Evolutionary conservation across 2,797 vertebrate species (phyloP), one percentile per base, ranked within the genome.

Genomic region (Macropodus opercularis): DNA sequence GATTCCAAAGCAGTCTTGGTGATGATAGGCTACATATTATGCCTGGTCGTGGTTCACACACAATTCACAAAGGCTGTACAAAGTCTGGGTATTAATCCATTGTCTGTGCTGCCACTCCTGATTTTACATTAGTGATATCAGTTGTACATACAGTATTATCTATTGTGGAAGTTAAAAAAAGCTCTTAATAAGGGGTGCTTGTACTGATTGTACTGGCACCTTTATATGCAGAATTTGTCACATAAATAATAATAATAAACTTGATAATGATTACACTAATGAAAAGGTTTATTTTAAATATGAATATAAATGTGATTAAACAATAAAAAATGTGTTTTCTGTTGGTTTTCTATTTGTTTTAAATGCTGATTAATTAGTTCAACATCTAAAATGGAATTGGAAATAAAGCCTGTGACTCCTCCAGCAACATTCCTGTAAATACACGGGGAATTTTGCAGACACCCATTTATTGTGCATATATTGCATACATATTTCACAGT

Each of bases 101-200:
- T 71, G 54, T 73, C 35, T 34, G 18, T 14, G 22, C 61, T 60
- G 69, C 49, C 69, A 63, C 49, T 38, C 34, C 50, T 41, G 35
- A 62, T 54, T 62, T 44, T 21, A 40, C 44, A 42, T 58, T 14
- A 24, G 48, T 73, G 53, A 49, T 22, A 6, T 2, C n/a, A 13
- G 18, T 35, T 56, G 51, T 19, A 3, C 8, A 18, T 12, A 34
- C 18, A 38, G 31, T 42, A 49, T 14, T 46, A 21, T 57, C 51
- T 61, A 48, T 40, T 42, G 46, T 47, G n/a, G 6, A 40, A 32
- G 9, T n/a, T n/a, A 13, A n/a, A 47, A 27, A 9, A 23, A 34
- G 5, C 4, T 49, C 24, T 7, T 21, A 40, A 23, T 19, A n/a
- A 42, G 18, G 17, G 15, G 27, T n/a, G n/a, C n/a, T n/a, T n/a